Conservation (phyloP, 92 coral and sea anemone species). For the Virgularia gustaviana region DNA sequence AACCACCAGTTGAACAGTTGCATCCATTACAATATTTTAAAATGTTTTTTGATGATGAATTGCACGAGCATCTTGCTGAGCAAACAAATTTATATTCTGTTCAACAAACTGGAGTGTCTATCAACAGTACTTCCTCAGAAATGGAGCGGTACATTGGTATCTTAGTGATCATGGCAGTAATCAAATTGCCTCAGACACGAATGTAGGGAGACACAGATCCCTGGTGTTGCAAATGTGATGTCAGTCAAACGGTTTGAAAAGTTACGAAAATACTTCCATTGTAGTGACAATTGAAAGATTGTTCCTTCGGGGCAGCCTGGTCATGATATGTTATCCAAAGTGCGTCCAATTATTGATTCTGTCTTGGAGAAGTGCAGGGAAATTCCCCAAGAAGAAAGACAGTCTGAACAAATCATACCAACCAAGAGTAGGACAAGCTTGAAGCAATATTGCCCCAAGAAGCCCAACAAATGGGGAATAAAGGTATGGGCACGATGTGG, state of each 20-base stretch:
- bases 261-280: constrained; percentile 22
- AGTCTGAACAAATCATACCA: constrained; percentile 17
- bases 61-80: constrained; percentile 29
- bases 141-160: constrained; percentile 27
- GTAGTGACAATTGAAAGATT: constrained; percentile 14
- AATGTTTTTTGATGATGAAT: constrained; percentile 9
- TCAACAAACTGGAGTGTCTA: constrained; percentile 26
- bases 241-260: constrained; percentile 17
- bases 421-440: constrained; percentile 15
- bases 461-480: constrained; percentile 38
- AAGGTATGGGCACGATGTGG: constrained; percentile 19
- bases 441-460: constrained; percentile 32
- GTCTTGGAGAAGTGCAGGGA: constrained; percentile 3
- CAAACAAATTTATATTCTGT: constrained; percentile 35
- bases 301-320: not conserved
- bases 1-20: constrained; percentile 19
- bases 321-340: constrained; percentile 21
- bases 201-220: constrained; percentile 24
- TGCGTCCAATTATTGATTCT: constrained; percentile 19
- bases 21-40: constrained; percentile 24
- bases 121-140: constrained; percentile 3
- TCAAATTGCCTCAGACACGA: constrained; percentile 16
- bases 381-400: constrained; percentile 25
- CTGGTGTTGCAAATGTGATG: constrained; percentile 20
- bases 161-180: constrained; percentile 34